Evolutionary conservation across 2,797 vertebrate genomes (phyloP).

Genomic region (Austrolebias charrua): DNA sequence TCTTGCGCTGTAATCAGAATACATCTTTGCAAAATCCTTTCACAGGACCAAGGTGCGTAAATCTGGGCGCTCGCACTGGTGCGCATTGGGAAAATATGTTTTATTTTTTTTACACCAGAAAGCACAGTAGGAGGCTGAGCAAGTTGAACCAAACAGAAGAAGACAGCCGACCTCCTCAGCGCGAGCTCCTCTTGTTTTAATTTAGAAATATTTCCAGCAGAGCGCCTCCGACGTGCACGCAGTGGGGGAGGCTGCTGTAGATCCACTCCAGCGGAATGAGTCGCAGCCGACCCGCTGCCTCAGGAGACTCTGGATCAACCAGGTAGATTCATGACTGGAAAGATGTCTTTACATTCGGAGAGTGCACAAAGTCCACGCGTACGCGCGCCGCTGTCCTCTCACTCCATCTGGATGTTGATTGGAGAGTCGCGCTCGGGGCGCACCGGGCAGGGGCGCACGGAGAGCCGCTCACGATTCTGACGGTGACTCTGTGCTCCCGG

Average conservation of each 20-base stretch:
- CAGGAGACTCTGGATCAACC: constrained; percentile 25
- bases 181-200: neutral
- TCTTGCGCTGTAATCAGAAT: constrained; percentile 38
- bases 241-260: constrained; percentile 10
- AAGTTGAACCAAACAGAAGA: constrained; percentile 32
- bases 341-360: neutral
- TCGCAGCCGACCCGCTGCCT: constrained; percentile 12
- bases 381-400: constrained; percentile 15
- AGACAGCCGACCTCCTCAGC: constrained; percentile 41
- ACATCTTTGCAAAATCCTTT: constrained; percentile 54
- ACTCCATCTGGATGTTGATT: constrained; percentile 29
- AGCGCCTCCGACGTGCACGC: constrained; percentile 19
- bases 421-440: constrained; percentile 50
- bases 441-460: constrained; percentile 38
- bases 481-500: constrained; percentile 43
- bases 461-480: constrained; percentile 21
- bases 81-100: constrained; percentile 40
- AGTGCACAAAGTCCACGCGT: neutral
- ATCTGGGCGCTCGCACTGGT: constrained; percentile 26
- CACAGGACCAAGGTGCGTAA: constrained; percentile 46
- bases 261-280: constrained; percentile 50
- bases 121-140: constrained; percentile 24
- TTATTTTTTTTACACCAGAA: constrained; percentile 11
- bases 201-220: constrained; percentile 49
- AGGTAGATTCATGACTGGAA: constrained; percentile 4